A percentile compares a stretch with the other conserved stretches of the same genome.
Evolutionary conservation across 2,113 vertebrate genomes (phyloP).

Genomic region (Vulpes ferrilata): DNA sequence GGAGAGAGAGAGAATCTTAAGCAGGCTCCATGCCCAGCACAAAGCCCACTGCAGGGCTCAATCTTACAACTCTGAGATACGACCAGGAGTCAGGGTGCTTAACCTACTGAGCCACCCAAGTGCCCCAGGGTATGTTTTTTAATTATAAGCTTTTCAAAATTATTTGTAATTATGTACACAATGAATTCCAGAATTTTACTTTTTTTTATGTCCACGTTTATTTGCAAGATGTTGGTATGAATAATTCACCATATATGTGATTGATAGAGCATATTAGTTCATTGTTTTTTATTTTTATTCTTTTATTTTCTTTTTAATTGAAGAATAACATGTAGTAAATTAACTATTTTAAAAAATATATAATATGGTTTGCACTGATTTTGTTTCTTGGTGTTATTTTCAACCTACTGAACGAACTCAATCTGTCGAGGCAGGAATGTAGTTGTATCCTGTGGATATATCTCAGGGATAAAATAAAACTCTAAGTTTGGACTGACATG

Average conservation of each 20-base stretch:
- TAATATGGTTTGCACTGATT: not conserved
- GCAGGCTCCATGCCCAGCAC: too few relatives aligned
- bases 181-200: not conserved
- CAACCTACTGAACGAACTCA: not conserved
- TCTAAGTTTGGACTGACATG: not conserved
- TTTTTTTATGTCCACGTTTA: not conserved
- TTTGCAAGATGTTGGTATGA: not conserved
- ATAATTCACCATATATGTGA: constrained; percentile 28
- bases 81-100: too few relatives aligned
- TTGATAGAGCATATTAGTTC: not conserved
- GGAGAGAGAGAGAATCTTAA: too few relatives aligned
- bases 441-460: not conserved
- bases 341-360: not conserved
- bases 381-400: not conserved
- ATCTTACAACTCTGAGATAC: too few relatives aligned
- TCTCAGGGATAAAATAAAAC: not conserved
- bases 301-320: not conserved
- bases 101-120: too few relatives aligned
- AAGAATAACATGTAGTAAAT: not conserved
- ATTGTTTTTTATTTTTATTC: not conserved
- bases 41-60: too few relatives aligned
- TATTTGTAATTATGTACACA: not conserved
- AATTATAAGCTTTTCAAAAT: not conserved
- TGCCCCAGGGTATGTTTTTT: not conserved
- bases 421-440: not conserved